Evolutionary conservation across 2,113 vertebrate genomes (phyloP).

Genomic region (Seriola aureovittata): DNA sequence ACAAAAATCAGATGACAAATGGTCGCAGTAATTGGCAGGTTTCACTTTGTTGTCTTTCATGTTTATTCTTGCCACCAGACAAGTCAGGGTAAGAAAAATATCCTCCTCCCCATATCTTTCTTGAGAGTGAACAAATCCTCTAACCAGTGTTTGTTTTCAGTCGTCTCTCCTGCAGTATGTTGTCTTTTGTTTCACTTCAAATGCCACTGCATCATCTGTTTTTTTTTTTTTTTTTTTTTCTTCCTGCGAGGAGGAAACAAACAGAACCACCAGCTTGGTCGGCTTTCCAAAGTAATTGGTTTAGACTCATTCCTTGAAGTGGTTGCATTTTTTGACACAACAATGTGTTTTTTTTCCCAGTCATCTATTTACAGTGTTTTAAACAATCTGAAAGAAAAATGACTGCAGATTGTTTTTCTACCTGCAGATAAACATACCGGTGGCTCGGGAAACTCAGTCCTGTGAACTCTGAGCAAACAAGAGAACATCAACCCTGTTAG

Average conservation of each 20-base stretch:
- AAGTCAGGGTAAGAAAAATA: constrained; percentile 28
- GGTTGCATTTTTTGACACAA: constrained; percentile 27
- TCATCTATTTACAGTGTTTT: constrained; percentile 15
- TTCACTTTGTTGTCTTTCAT: constrained; percentile 54
- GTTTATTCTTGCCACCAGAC: constrained; percentile 51
- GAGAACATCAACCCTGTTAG: background rate
- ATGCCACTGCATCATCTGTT: constrained; percentile 42
- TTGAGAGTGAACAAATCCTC: constrained; percentile 52
- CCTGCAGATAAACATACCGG: background rate
- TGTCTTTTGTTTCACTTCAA: constrained; percentile 74
- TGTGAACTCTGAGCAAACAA: constrained; percentile 9
- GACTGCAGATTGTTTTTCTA: background rate
- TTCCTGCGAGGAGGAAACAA: constrained; percentile 50
- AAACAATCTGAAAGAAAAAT: constrained; percentile 2
- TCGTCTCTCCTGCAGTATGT: constrained; percentile 26
- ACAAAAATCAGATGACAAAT: constrained; percentile 39
- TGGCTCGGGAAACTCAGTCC: background rate
- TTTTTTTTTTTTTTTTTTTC: constrained; percentile 17
- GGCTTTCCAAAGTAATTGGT: constrained; percentile 70
- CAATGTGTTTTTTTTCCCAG: constrained; percentile 5
- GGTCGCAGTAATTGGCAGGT: constrained; percentile 51
- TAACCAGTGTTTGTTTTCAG: constrained; percentile 54
- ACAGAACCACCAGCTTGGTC: constrained; percentile 45
- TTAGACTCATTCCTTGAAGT: constrained; percentile 59
- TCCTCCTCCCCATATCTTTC: constrained; percentile 15